Conservation (phyloP, 2,888 invertebrate genomes). For the Exephanes ischioxanthus region DNA sequence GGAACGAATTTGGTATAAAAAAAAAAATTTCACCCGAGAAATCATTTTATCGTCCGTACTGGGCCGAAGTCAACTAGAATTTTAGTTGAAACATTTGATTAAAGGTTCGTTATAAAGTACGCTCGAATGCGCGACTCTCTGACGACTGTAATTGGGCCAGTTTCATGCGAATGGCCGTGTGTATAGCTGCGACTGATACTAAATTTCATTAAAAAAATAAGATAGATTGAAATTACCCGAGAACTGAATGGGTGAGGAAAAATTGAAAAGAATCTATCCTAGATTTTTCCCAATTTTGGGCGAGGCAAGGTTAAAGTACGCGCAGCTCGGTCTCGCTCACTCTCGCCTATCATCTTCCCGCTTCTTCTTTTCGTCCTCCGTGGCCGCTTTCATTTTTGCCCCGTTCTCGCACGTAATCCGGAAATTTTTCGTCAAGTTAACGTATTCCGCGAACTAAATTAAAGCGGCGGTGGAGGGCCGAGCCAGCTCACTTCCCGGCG, state of each 20-base stretch:
- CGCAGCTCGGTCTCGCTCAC: constrained; percentile 17
- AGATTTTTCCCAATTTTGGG: constrained; percentile 39
- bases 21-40: too few relatives aligned
- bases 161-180: too few relatives aligned
- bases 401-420: constrained; percentile 57
- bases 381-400: constrained; percentile 34
- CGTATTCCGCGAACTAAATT: constrained; percentile 61
- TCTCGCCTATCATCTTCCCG: constrained; percentile 25
- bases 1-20: not conserved
- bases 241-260: not conserved
- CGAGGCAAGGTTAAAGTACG: constrained; percentile 37
- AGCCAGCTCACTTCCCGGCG: constrained; percentile 28
- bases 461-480: constrained; percentile 44
- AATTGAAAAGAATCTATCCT: constrained; percentile 13
- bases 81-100: too few relatives aligned
- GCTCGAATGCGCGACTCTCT: too few relatives aligned
- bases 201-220: not conserved
- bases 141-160: too few relatives aligned
- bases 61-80: too few relatives aligned
- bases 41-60: too few relatives aligned
- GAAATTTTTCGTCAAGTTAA: constrained; percentile 61
- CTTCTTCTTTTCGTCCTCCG: constrained; percentile 6
- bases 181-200: too few relatives aligned
- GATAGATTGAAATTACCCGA: constrained; percentile 50
- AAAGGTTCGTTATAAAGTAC: too few relatives aligned